Conservation (phyloP, 2,113 vertebrate species). For the Urocynchramus pylzowi region DNA sequence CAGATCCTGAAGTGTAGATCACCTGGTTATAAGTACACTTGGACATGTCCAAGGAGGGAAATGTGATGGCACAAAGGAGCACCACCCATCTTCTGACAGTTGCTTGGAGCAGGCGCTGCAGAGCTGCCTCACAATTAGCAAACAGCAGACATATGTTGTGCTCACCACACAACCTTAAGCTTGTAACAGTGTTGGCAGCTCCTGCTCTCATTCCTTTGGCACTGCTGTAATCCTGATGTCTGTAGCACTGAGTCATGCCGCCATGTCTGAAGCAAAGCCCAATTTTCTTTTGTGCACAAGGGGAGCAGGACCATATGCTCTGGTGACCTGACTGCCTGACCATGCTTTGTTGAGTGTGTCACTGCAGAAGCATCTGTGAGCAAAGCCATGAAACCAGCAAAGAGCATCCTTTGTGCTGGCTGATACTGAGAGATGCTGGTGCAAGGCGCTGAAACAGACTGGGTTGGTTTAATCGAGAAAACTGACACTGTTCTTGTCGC, state of each 20-base stretch:
- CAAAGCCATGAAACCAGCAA: background rate
- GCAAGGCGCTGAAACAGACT: background rate
- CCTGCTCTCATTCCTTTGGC: background rate
- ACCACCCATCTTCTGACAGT: background rate
- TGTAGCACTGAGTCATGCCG: background rate
- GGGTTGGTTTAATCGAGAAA: background rate
- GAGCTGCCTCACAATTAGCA: background rate
- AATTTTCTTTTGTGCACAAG: background rate
- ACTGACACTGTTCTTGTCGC: fast-evolving
- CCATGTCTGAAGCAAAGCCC: background rate
- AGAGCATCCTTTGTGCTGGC: background rate
- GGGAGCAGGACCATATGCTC: background rate
- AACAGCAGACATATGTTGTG: background rate
- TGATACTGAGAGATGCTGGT: background rate
- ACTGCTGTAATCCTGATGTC: background rate
- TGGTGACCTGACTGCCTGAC: background rate
- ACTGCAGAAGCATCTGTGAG: background rate
- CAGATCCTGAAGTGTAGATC: background rate
- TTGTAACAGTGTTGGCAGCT: background rate
- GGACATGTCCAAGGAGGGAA: background rate
- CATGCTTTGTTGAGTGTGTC: background rate
- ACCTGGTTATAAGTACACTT: background rate
- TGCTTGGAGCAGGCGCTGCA: background rate
- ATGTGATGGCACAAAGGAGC: background rate
- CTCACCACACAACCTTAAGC: background rate